phyloP scores from a whole-genome alignment of 2,113 vertebrate genomes.

The Ptilonorhynchus violaceus region DNA sequence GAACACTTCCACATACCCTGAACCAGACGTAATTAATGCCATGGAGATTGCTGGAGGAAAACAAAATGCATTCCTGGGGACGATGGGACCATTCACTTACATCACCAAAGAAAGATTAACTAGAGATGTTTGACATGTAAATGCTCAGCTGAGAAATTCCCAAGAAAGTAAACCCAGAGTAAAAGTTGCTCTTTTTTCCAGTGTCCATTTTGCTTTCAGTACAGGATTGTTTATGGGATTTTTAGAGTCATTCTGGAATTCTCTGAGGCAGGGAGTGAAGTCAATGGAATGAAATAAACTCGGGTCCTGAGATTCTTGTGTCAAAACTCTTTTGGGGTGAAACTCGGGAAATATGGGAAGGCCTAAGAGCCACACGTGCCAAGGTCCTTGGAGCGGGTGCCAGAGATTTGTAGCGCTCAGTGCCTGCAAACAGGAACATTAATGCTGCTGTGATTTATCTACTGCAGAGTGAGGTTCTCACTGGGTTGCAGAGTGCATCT shows the following conservation, averaged over 20 bases:
- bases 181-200: background rate
- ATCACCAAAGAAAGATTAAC: background rate
- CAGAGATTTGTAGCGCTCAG: background rate
- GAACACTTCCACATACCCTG: background rate
- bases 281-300: background rate
- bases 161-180: background rate
- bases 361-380: background rate
- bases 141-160: background rate
- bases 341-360: background rate
- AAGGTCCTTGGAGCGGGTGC: background rate
- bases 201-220: background rate
- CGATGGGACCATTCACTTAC: background rate
- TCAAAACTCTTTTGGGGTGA: background rate
- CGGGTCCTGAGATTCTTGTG: background rate
- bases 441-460: conserved; percentile 30
- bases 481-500: conserved; percentile 37
- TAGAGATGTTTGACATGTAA: background rate
- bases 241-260: background rate
- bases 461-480: background rate
- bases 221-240: background rate
- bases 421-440: background rate
- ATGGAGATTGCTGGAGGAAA: background rate
- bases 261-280: background rate
- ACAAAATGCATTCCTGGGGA: background rate
- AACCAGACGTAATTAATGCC: background rate